Evolutionary conservation across 2,888 invertebrate species (phyloP), one percentile per base, ranked within the genome.

Genomic region (Apantesis nais): DNA sequence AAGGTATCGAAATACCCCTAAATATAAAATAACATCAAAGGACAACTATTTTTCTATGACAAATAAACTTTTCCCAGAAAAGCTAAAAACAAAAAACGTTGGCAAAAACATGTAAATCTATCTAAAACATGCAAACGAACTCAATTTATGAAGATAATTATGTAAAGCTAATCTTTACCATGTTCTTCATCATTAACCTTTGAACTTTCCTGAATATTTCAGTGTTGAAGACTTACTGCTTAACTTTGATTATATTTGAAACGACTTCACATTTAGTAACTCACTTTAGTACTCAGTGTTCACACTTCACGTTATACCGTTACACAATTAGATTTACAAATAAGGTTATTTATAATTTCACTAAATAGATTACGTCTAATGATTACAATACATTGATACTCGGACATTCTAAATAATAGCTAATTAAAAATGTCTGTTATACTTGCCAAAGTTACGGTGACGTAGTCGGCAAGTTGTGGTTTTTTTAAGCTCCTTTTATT

Each of bases 171-270:
- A 58, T 39, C 29, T 39, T 48, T 34, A 65, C 48, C 14, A 58
- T 66, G 55, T 39, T 58, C 39, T 58, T 58, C 29, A 39, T 58
- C 58, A n/a, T 39, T 66, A 66, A 66, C 58, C 58, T 58, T 55
- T 58, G 25, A 66, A 66, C 55, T 66, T 66, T 66, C 66, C 22
- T 37, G 29, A 66, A 66, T 65, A 31, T 58, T 34, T n/a, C 66
- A 19, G 19, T 11, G 25, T 25, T 55, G 16, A 19, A n/a, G 52
- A 65, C 52, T 65, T 52, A 16, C n/a, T 37, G 8, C n/a, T 37
- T 37, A 25, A 66, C 9, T 37, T 31, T 52, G 34, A 66, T 66
- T 16, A 34, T 52, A 34, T 52, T 58, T 25, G 55, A 55, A 12
- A 58, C 14, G 37, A 25, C 19, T 34, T 55, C 14, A 37, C n/a